Evolutionary conservation across 1,140 invertebrate species (phyloP), one percentile per base, ranked within the genome.

Genomic region (Amyelois transitella): DNA sequence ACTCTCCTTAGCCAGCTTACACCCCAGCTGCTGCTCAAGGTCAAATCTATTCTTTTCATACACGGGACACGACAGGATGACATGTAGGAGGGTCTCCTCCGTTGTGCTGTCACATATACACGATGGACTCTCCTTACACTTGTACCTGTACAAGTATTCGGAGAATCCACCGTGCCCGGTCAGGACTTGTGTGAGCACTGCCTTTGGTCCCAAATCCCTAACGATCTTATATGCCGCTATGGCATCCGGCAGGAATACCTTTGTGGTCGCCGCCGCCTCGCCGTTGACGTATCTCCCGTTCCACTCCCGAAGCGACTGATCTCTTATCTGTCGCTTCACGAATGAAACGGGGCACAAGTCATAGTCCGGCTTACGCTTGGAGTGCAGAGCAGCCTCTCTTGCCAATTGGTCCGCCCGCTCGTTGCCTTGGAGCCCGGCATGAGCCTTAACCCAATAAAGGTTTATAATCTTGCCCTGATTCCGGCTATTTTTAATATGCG

Each of bases 391-490:
- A 0, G 68, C 68, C 0, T 62, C 53, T 21, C 62, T 67, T 1
- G 64, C 68, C 1, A 70, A 54, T 1, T 48, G 0, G 12, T 67
- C 64, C 0, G 64, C 68, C 7, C 22, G 3, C 22, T 24, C 22
- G 22, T 24, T 24, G 22, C 22, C 22, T 24, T 53, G 53, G n/a
- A 58, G 10, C 6, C 59, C 68, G 0, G 50, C 56, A 43, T 68
- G 65, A 4, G 59, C 64, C 43, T 62, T 71, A 7, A 66, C 52
- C 68, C 65, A 71, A 43, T 45, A 60, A 6, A 67, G 20, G 1
- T 43, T 38, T 28, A 64, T 18, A 12, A 6, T 19, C 50, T 60
- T 61, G 19, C 18, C 18, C 14, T 55, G 43, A 6, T 24, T 18
- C 44, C 7, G 24, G 1, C 3, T 5, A n/a, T 1, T 18, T 20